These are phyloP conservation scores for Fopius arisanus DNA, from an alignment of 1,140 invertebrate genomes.

Conservation along the genomic window DNA sequence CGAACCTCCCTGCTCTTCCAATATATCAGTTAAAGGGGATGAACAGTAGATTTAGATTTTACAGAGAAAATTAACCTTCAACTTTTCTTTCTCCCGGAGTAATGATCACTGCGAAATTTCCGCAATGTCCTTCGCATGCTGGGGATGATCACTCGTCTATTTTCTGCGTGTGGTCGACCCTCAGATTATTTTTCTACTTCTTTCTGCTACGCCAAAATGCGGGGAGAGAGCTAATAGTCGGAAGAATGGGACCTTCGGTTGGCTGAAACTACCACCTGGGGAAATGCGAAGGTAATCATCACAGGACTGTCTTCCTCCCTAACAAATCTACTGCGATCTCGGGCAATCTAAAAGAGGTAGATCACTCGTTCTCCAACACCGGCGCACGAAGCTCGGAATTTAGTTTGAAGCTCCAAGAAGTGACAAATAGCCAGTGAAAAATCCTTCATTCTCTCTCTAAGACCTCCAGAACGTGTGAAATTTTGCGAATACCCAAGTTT, in stretches of 20 bases:
- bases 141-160: not conserved
- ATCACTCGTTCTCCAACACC: not conserved
- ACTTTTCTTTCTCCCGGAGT: not conserved
- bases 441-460: not conserved
- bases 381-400: not conserved
- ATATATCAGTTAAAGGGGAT: conserved; percentile 54
- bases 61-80: no score
- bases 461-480: not conserved
- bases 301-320: conserved; percentile 14
- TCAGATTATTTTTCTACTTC: not conserved
- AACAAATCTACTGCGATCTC: conserved; percentile 34
- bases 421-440: not conserved
- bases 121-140: not conserved
- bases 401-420: not conserved
- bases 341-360: not conserved
- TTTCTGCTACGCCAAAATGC: not conserved
- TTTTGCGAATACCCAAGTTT: not conserved
- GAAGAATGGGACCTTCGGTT: conserved; percentile 37
- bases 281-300: conserved; percentile 28
- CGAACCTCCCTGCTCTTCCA: conserved; percentile 38
- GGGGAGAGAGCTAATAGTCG: not conserved
- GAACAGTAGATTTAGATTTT: conserved; percentile 28
- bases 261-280: conserved; percentile 34
- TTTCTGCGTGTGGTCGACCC: not conserved
- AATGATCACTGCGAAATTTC: not conserved